Conservation (phyloP, 2,113 vertebrate genomes). For the Mormoops blainvillei region DNA sequence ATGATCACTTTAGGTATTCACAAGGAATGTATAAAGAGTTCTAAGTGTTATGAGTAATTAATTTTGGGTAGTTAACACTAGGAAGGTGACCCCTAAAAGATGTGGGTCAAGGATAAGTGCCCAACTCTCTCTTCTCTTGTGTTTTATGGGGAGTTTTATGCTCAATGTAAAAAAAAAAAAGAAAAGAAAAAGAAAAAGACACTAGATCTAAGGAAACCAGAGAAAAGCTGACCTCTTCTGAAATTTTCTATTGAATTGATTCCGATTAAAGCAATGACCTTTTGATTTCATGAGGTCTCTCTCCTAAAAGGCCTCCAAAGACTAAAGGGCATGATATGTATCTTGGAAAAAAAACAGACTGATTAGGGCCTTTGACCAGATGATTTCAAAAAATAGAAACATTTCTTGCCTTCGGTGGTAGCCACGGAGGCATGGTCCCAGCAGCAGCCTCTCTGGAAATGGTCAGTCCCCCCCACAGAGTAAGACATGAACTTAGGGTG, state of each 20-base stretch:
- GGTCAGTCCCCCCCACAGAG: not conserved
- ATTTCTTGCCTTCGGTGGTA: not conserved
- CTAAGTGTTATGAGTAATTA: constrained; percentile 15
- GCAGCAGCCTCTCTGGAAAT: not conserved
- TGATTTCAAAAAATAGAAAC: not conserved
- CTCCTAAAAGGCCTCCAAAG: constrained; percentile 14
- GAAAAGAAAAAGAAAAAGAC: constrained; percentile 24
- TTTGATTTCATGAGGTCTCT: constrained; percentile 30
- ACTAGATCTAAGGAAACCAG: not conserved
- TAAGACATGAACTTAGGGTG: not conserved
- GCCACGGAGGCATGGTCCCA: not conserved
- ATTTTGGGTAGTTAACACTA: constrained; percentile 5
- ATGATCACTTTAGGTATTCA: constrained; percentile 49
- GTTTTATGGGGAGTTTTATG: constrained; percentile 49
- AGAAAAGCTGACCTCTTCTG: constrained; percentile 27
- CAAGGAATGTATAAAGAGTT: constrained; percentile 46
- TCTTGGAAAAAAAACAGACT: not conserved
- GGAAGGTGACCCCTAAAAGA: constrained; percentile 25
- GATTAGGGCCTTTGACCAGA: not conserved
- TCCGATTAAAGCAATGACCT: constrained; percentile 42
- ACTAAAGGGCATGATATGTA: constrained; percentile 15
- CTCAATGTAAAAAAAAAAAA: not conserved
- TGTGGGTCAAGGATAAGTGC: constrained; percentile 42
- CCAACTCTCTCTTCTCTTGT: constrained; percentile 19
- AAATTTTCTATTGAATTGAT: constrained; percentile 41